Conservation (phyloP, 2,113 vertebrate species). For the Zapornia atra region DNA sequence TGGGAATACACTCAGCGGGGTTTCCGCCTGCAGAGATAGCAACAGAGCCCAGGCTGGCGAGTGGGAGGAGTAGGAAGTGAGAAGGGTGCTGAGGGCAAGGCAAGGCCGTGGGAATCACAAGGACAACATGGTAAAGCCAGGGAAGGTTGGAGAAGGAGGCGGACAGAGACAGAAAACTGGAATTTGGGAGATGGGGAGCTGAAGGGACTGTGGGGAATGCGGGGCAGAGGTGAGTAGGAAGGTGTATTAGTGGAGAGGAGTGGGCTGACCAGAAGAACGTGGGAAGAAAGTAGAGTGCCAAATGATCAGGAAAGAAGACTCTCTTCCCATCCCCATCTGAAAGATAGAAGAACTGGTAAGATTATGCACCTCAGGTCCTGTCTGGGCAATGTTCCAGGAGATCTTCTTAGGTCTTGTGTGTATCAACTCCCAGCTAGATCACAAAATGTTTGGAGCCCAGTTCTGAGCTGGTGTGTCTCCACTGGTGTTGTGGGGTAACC, state of each 20-base stretch:
- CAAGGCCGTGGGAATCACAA: constrained; percentile 1
- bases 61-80: constrained; percentile 18
- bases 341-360: not conserved
- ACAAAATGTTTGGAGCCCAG: not conserved
- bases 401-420: not conserved
- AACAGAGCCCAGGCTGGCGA: not conserved
- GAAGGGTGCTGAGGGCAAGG: not conserved
- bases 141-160: not conserved
- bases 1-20: not conserved
- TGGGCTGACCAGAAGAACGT: not conserved
- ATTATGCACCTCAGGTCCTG: not conserved
- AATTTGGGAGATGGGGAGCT: not conserved
- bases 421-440: not conserved
- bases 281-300: not conserved
- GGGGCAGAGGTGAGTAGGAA: not conserved
- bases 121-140: not conserved
- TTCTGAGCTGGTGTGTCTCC: not conserved
- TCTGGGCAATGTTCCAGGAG: not conserved
- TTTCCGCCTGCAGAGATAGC: not conserved
- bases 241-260: not conserved
- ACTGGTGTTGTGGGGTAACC: not conserved
- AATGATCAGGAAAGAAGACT: not conserved
- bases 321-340: not conserved
- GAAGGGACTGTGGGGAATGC: not conserved
- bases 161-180: not conserved